Percentiles rank a stretch among this genome's conserved stretches.
These are phyloP conservation scores for Eristalinus aeneus DNA, from an alignment of 2,888 invertebrate species.

Conservation along the genomic window DNA sequence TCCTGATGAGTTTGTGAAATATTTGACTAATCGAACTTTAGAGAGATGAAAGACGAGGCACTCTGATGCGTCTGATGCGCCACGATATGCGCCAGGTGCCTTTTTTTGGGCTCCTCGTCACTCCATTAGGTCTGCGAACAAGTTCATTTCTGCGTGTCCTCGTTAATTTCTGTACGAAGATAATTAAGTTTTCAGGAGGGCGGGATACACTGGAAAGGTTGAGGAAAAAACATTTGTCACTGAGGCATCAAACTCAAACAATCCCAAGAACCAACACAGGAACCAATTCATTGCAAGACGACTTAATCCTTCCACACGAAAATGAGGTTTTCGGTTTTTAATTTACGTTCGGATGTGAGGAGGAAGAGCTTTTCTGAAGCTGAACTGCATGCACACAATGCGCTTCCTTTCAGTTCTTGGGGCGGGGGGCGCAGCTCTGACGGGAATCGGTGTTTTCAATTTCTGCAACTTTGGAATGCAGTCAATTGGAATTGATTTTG, in stretches of 20 bases:
- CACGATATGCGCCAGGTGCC: not conserved
- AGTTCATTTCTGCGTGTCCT: not conserved
- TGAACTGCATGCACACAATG: not conserved
- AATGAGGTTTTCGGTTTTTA: not conserved
- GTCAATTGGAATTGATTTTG: not conserved
- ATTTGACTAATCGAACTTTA: constrained; percentile 45
- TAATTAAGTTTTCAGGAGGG: not conserved
- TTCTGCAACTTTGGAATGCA: not conserved
- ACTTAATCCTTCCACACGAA: not conserved
- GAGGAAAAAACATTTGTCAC: not conserved
- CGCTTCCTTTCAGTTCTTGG: not conserved
- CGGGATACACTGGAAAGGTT: not conserved
- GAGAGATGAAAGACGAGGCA: constrained; percentile 28
- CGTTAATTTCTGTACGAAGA: not conserved
- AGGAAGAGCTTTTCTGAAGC: not conserved
- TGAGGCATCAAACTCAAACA: not conserved
- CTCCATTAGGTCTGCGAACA: not conserved
- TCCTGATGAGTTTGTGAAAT: constrained; percentile 32
- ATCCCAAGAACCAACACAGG: not conserved
- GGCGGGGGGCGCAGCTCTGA: not conserved
- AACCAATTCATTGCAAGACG: not conserved
- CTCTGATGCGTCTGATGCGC: constrained; percentile 23
- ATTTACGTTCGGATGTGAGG: not conserved
- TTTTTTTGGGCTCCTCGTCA: not conserved
- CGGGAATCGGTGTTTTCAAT: not conserved